phyloP scores from a whole-genome alignment of 2,113 vertebrate species.

The Epinephelus lanceolatus region DNA sequence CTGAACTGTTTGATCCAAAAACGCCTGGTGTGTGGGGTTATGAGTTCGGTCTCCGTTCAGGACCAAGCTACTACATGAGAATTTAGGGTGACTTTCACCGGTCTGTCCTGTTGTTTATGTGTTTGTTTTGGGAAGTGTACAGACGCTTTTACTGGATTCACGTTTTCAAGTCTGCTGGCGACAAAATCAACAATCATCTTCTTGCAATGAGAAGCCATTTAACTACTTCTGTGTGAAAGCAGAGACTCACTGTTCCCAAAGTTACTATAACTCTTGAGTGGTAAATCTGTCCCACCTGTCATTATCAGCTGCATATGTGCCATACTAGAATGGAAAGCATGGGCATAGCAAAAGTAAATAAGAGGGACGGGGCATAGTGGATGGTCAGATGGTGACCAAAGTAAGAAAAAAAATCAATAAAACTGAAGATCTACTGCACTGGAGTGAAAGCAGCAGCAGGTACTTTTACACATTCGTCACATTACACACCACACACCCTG shows the following conservation, averaged over 20 bases:
- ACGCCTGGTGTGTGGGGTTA: neutral
- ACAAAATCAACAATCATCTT: neutral
- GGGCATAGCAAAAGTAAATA: neutral
- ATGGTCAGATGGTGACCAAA: neutral
- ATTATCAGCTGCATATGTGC: neutral
- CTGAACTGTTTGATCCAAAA: too few species aligned
- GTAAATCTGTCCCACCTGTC: neutral
- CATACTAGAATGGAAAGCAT: neutral
- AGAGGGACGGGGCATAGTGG: neutral
- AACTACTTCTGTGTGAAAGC: conserved; percentile 1
- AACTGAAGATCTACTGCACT: neutral
- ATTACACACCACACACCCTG: conserved; percentile 49
- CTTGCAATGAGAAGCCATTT: neutral
- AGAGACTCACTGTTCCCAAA: neutral
- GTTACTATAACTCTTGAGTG: neutral
- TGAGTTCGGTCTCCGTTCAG: neutral
- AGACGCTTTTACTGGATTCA: neutral
- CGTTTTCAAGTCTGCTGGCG: neutral
- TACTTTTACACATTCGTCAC: conserved; percentile 27
- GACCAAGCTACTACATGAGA: neutral
- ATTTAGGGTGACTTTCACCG: neutral
- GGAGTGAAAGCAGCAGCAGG: conserved; percentile 3
- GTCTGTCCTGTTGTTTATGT: neutral
- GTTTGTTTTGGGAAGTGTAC: neutral
- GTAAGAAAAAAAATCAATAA: neutral